Conservation (phyloP, 2,888 invertebrate species). For the Luffia ferchaultella region DNA sequence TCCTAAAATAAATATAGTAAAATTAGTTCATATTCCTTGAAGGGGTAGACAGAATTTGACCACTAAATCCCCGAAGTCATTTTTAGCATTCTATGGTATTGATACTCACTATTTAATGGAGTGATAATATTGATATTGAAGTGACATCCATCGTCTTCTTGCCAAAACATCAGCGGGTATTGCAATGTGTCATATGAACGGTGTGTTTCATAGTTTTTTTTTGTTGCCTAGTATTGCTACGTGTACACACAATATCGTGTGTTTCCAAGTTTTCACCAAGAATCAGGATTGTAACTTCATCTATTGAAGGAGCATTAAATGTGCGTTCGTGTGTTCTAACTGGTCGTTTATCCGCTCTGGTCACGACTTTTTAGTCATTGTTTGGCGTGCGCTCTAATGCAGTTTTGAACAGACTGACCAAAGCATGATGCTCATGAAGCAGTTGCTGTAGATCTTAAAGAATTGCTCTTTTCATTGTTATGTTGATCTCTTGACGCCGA, state of each 20-base stretch:
- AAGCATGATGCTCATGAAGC: constrained; percentile 20
- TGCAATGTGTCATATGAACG: constrained; percentile 25
- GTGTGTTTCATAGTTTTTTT: constrained; percentile 15
- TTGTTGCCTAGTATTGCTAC: constrained; percentile 4
- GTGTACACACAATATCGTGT: constrained; percentile 12
- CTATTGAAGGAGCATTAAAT: constrained; percentile 18
- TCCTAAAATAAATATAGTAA: constrained; percentile 12
- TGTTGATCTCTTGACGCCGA: constrained; percentile 17
- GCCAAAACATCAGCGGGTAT: constrained; percentile 18
- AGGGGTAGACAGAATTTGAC: not conserved
- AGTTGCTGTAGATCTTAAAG: constrained; percentile 18
- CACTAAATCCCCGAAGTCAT: not conserved
- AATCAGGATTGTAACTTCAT: constrained; percentile 22
- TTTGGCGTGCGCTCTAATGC: constrained; percentile 22
- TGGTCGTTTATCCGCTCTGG: constrained; percentile 14
- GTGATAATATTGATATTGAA: not conserved
- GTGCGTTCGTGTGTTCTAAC: constrained; percentile 9
- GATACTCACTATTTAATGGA: not conserved
- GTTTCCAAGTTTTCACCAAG: constrained; percentile 17
- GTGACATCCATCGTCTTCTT: constrained; percentile 10
- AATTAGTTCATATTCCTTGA: not conserved
- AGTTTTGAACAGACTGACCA: constrained; percentile 17
- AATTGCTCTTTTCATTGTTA: constrained; percentile 20
- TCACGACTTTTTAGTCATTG: constrained; percentile 23
- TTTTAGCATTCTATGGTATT: not conserved